These are phyloP conservation scores for Tholera decimalis DNA, from an alignment of 2,888 invertebrate genomes.

Conservation along the genomic window DNA sequence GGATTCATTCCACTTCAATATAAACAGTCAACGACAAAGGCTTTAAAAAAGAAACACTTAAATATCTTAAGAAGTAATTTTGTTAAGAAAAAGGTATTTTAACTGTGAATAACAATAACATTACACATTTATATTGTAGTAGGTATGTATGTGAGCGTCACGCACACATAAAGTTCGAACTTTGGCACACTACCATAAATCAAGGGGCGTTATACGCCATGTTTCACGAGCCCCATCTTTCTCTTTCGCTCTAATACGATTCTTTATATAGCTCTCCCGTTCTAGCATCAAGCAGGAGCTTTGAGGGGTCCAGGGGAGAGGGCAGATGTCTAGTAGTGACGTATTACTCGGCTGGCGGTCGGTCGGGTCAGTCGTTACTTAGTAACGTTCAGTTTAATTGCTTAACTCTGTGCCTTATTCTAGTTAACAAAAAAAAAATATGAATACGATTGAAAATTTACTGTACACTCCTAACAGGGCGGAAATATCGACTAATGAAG, in stretches of 20 bases:
- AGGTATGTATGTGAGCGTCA: constrained; percentile 75
- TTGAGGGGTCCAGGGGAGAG: constrained; percentile 81
- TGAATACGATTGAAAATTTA: constrained; percentile 38
- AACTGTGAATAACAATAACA: constrained; percentile 58
- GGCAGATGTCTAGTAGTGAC: constrained; percentile 90
- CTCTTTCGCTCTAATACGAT: constrained; percentile 82
- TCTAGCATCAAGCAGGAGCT: constrained; percentile 84
- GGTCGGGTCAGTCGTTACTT: constrained; percentile 81
- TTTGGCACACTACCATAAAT: constrained; percentile 91
- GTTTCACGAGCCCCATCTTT: constrained; percentile 87
- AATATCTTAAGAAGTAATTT: constrained; percentile 31
- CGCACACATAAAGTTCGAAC: constrained; percentile 89
- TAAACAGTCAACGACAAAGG: constrained; percentile 37
- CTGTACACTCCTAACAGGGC: constrained; percentile 52
- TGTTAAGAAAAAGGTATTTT: constrained; percentile 51
- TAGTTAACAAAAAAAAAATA: constrained; percentile 36
- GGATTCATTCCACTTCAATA: constrained; percentile 53
- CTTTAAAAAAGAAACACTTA: constrained; percentile 43
- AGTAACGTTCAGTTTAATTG: constrained; percentile 72
- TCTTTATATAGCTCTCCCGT: constrained; percentile 80
- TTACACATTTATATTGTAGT: constrained; percentile 64
- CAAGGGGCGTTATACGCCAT: constrained; percentile 92
- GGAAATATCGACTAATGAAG: constrained; percentile 80
- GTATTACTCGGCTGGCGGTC: constrained; percentile 88
- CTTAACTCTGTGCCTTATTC: constrained; percentile 68